Conservation (phyloP, 2,888 invertebrate species). For the Acrobasis suavella region DNA sequence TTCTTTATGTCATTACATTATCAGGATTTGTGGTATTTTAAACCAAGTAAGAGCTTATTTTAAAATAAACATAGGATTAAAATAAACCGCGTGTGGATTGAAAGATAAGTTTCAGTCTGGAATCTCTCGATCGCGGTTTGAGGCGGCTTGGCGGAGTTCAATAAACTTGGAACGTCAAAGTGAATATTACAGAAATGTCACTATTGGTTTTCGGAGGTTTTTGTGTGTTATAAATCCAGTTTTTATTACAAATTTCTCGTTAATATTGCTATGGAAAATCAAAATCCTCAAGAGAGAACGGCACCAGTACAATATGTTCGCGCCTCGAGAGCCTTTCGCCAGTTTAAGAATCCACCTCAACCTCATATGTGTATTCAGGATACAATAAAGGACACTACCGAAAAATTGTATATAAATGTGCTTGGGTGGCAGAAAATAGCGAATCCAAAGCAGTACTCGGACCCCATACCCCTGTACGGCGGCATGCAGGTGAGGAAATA, state of each 20-base stretch:
- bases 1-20: constrained; percentile 40
- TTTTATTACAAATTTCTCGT: constrained; percentile 28
- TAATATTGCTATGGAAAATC: constrained; percentile 70
- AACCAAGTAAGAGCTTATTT: constrained; percentile 37
- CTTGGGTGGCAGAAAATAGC: constrained; percentile 88
- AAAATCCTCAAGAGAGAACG: constrained; percentile 65
- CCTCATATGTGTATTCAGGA: constrained; percentile 89
- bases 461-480: constrained; percentile 87
- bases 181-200: constrained; percentile 58
- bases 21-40: constrained; percentile 44
- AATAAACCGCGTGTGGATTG: constrained; percentile 38
- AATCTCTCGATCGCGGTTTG: constrained; percentile 36
- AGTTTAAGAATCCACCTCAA: constrained; percentile 88
- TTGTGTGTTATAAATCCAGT: constrained; percentile 47
- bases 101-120: constrained; percentile 45
- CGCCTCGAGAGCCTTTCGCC: constrained; percentile 83
- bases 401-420: constrained; percentile 85
- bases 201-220: constrained; percentile 55
- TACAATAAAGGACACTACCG: constrained; percentile 81
- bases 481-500: constrained; percentile 84
- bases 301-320: constrained; percentile 81
- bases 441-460: constrained; percentile 84
- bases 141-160: constrained; percentile 60
- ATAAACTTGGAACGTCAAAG: constrained; percentile 65
- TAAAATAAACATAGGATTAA: constrained; percentile 41